Evolutionary conservation across 37 sponge, comb jelly and placozoan species (phyloP).

Genomic region (Oopsacas minuta): DNA sequence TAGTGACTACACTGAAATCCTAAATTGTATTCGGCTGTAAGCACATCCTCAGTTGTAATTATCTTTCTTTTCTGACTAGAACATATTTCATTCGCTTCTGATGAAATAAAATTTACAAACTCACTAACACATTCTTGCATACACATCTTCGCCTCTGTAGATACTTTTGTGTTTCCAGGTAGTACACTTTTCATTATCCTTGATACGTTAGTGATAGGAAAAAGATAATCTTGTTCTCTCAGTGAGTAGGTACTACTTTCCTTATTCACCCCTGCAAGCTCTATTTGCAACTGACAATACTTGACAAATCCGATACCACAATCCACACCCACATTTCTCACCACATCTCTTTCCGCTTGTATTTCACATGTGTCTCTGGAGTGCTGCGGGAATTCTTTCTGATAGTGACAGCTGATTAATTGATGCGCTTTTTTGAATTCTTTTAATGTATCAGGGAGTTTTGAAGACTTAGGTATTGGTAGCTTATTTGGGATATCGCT

Average conservation of each 20-base stretch:
- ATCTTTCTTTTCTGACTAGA: slow-evolving; percentile 1
- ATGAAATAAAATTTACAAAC: not conserved
- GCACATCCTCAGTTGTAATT: not conserved
- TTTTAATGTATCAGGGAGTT: not conserved
- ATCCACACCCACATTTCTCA: not conserved
- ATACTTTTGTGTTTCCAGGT: not conserved
- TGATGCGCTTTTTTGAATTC: not conserved
- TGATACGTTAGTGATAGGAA: slow-evolving; percentile 1
- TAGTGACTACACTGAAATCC: not conserved
- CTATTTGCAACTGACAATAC: not conserved
- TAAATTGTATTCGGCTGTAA: not conserved
- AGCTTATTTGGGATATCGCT: not conserved
- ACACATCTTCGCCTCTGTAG: not conserved
- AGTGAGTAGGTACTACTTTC: not conserved
- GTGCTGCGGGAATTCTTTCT: not conserved
- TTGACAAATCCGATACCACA: not conserved
- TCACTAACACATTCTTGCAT: slow-evolving; percentile 18
- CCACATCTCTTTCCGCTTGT: not conserved
- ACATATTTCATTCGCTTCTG: not conserved
- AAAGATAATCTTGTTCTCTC: slow-evolving; percentile 12
- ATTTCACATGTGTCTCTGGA: not conserved
- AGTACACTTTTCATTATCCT: not conserved
- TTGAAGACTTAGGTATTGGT: not conserved
- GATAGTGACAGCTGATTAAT: not conserved
- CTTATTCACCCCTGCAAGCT: not conserved